Conservation (phyloP, 2,113 vertebrate genomes). For the Calyptomena viridis region DNA sequence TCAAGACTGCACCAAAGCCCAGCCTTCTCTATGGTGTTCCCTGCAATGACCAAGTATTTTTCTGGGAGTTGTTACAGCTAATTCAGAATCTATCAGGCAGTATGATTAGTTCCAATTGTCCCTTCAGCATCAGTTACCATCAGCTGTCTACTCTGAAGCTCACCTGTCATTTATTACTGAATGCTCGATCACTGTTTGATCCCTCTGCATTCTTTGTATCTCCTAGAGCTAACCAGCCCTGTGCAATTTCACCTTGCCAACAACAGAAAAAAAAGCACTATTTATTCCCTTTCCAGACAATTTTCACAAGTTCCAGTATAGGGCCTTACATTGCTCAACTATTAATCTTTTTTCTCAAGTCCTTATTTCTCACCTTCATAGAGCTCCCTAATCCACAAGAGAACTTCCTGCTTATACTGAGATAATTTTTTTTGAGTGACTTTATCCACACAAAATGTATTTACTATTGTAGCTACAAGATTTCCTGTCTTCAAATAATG, state of each 20-base stretch:
- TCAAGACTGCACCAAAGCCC: background rate
- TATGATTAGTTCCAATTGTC: constrained; percentile 68
- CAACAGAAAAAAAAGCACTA: background rate
- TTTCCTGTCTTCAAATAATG: background rate
- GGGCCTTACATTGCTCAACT: background rate
- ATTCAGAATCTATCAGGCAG: constrained; percentile 60
- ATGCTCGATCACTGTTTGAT: background rate
- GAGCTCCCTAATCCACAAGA: background rate
- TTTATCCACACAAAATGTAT: constrained; percentile 28
- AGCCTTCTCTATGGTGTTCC: constrained; percentile 8
- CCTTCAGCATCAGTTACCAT: constrained; percentile 64
- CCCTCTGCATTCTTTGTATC: background rate
- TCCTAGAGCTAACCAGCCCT: background rate
- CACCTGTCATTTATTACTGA: constrained; percentile 46
- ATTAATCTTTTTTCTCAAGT: background rate
- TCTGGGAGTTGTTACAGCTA: constrained; percentile 34
- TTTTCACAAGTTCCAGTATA: background rate
- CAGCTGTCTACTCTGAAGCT: constrained; percentile 53
- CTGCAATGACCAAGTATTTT: constrained; percentile 26
- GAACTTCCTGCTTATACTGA: background rate
- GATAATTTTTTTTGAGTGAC: background rate
- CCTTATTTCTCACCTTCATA: constrained; percentile 18
- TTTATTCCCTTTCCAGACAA: background rate
- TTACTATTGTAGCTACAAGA: constrained; percentile 7
- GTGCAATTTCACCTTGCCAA: background rate